Evolutionary conservation across 2,888 invertebrate species (phyloP), one percentile per base, ranked within the genome.

Genomic region (Onthophagus sagittarius): DNA sequence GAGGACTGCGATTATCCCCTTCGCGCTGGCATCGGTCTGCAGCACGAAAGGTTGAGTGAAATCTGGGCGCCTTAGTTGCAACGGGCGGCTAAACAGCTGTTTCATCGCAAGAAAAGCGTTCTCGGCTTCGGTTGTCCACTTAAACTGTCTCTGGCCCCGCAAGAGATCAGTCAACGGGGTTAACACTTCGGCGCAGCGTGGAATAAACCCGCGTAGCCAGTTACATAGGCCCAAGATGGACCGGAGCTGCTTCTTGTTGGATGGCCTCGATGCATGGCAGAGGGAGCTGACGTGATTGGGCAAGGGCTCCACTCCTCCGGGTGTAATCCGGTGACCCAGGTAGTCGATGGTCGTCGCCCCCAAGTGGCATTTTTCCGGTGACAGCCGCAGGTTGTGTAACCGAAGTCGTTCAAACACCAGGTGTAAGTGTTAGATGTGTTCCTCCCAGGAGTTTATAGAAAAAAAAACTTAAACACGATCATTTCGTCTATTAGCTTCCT

Each of bases 181-280:
- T 2, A 77, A 65, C 2, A 77, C 67, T 5, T 74, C 74, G 0
- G 77, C 74, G 62, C 76, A 77, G 32, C 76, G 71, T 0, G 78
- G 78, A 0, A 81, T 71, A 64, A 78, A 81, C 14, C 78, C 78
- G 1, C 78, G 72, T 2, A 79, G 74, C 77, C 80, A 81, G 15
- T 77, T 76, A n/a, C 76, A 71, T 7, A 76, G 65, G 0, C 80
- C 80, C 11, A 81, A 39, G 69, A 72, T 74, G 3, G n/a, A 11
- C 1, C 74, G 15, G 2, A 75, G 63, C 7, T 64, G 9, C 11
- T 73, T 72, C 7, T 39, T 62, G 11, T 31, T 69, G 9, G 11
- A 62, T 0, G 72, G 71, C 5, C 9, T 11, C 69, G n/a, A 5
- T 70, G 74, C 0, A 74, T 75, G 0, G 75, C 70, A n/a, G 63